These are phyloP conservation scores for Camponotus pennsylvanicus DNA, from an alignment of 1,140 invertebrate genomes.

Conservation along the genomic window DNA sequence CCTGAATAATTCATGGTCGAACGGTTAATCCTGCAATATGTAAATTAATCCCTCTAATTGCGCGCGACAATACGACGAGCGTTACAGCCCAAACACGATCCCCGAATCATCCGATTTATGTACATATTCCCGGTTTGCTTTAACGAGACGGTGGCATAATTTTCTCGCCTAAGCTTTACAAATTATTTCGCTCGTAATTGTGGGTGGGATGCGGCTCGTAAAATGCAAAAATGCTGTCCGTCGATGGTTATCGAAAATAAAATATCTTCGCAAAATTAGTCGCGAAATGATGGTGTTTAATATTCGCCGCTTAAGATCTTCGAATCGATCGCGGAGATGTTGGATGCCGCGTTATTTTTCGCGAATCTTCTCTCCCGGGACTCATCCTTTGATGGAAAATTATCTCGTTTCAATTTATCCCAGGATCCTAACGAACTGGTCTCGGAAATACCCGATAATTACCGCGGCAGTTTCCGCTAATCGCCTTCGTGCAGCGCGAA, in stretches of 20 bases:
- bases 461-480: slow-evolving; percentile 21
- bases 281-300: neutral
- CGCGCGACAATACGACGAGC: slow-evolving; percentile 78
- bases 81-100: slow-evolving; percentile 27
- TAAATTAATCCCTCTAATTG: slow-evolving; percentile 82
- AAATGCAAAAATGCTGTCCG: slow-evolving; percentile 4
- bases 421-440: slow-evolving; percentile 46
- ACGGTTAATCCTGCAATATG: slow-evolving; percentile 82
- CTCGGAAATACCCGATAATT: slow-evolving; percentile 45
- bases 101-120: slow-evolving; percentile 70
- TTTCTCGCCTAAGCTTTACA: slow-evolving; percentile 47
- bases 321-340: neutral
- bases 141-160: slow-evolving; percentile 63
- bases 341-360: slow-evolving; percentile 4
- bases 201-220: neutral
- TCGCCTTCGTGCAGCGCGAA: slow-evolving; percentile 30
- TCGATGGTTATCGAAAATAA: neutral
- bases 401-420: slow-evolving; percentile 62
- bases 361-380: neutral
- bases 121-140: slow-evolving; percentile 69
- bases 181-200: slow-evolving; percentile 43
- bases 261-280: slow-evolving; percentile 3
- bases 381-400: slow-evolving; percentile 7
- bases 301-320: neutral
- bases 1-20: slow-evolving; percentile 82